Evolutionary conservation across 2,888 invertebrate genomes (phyloP).

Genomic region (Exocentrus adspersus): DNA sequence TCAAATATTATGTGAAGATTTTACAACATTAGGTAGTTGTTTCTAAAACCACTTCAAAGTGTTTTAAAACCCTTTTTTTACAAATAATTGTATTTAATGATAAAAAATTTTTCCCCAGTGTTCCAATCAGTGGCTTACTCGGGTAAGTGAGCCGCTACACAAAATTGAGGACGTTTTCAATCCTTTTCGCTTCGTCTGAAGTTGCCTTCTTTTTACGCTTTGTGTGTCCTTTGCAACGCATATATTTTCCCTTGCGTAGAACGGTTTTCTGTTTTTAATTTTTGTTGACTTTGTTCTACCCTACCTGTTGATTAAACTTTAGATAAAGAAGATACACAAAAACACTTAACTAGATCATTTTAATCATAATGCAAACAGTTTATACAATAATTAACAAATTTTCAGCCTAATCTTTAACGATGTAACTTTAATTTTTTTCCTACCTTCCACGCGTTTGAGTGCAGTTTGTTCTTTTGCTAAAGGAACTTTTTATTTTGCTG

Average conservation of each 20-base stretch:
- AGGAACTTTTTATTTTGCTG: conserved; percentile 11
- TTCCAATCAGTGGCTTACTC: conserved; percentile 96
- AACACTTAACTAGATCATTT: not conserved
- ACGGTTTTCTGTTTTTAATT: conserved; percentile 1
- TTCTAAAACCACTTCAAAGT: too few species aligned
- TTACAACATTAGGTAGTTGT: too few species aligned
- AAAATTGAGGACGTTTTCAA: conserved; percentile 1
- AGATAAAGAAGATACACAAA: conserved; percentile 1
- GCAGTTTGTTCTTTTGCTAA: not conserved
- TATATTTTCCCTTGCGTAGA: not conserved
- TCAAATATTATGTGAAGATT: too few species aligned
- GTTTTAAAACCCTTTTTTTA: conserved; percentile 23
- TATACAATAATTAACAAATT: conserved; percentile 3
- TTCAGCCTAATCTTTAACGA: conserved; percentile 12
- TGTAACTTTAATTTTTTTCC: not conserved
- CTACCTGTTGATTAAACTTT: not conserved
- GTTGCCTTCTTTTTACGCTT: conserved; percentile 15
- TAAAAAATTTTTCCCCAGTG: conserved; percentile 68
- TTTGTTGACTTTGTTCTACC: not conserved
- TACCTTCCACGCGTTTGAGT: not conserved
- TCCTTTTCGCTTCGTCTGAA: conserved; percentile 1
- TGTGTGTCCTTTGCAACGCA: conserved; percentile 12
- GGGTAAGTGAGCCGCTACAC: conserved; percentile 79
- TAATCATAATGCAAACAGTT: not conserved
- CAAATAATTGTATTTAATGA: conserved; percentile 27